A percentile compares a stretch with the other conserved stretches of the same genome.
Conservation (phyloP, 2,797 vertebrate species). For the Sebastes matsubarae region DNA sequence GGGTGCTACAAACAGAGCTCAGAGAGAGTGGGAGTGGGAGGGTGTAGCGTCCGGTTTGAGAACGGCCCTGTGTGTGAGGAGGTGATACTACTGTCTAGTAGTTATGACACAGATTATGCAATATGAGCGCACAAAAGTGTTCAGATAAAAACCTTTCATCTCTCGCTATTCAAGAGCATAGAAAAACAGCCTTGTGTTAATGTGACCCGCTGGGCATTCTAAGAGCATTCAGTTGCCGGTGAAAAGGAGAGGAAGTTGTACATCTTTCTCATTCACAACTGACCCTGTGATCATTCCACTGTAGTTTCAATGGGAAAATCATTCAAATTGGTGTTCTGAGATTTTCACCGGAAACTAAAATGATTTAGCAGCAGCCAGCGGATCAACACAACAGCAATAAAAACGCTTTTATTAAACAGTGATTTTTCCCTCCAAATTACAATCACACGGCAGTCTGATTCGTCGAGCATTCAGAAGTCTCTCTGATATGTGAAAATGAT, state of each 20-base stretch:
- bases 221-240: conserved; percentile 1
- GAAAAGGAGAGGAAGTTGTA: conserved; percentile 2
- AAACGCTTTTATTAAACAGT: background rate
- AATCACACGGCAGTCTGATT: background rate
- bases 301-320: background rate
- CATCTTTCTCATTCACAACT: conserved; percentile 22
- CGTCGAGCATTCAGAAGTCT: background rate
- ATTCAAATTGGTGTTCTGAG: background rate
- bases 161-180: background rate
- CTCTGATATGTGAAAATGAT: background rate
- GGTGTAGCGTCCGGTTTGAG: too few relatives aligned
- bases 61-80: background rate
- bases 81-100: background rate
- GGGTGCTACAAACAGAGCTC: too few relatives aligned
- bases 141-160: background rate
- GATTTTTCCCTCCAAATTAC: background rate
- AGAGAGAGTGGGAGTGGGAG: too few relatives aligned
- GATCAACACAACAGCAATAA: background rate
- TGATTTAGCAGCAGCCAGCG: background rate
- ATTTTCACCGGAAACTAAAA: background rate
- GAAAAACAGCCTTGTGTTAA: background rate
- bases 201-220: background rate
- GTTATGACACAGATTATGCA: background rate
- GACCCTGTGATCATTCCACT: conserved; percentile 13
- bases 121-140: background rate